These are phyloP conservation scores for Tyto alba DNA, from an alignment of 2,113 vertebrate genomes.

Conservation along the genomic window DNA sequence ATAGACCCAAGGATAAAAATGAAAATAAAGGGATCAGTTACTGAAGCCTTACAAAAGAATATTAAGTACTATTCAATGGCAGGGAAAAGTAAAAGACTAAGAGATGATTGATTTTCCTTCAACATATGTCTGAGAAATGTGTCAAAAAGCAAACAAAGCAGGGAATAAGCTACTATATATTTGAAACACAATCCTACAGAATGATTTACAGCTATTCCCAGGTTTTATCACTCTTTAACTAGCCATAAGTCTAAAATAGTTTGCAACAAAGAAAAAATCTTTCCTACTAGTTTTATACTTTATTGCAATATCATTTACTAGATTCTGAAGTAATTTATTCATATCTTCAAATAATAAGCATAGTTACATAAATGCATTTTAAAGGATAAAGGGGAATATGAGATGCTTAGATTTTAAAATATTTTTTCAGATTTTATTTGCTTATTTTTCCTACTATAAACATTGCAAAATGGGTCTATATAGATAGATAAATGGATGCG, in stretches of 20 bases:
- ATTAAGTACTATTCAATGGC: neutral
- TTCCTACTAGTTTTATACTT: neutral
- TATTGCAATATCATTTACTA: neutral
- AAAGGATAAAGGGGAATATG: neutral
- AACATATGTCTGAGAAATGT: neutral
- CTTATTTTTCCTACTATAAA: neutral
- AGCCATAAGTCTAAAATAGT: neutral
- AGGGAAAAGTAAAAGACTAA: neutral
- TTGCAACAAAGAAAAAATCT: neutral
- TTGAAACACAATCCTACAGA: neutral
- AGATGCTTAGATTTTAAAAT: neutral
- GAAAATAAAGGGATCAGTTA: neutral
- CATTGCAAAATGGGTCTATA: neutral
- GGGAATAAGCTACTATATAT: neutral
- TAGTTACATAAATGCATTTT: neutral
- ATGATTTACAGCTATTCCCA: neutral
- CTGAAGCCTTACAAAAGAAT: neutral
- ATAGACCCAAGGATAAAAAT: neutral
- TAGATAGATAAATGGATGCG: neutral
- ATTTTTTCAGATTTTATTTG: neutral
- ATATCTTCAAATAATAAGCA: neutral
- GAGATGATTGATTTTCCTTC: neutral
- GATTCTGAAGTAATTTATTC: neutral
- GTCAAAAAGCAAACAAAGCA: neutral
- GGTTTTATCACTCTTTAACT: neutral